Evolutionary conservation across 2,797 vertebrate genomes (phyloP).

Genomic region (Eutrigla gurnardus): DNA sequence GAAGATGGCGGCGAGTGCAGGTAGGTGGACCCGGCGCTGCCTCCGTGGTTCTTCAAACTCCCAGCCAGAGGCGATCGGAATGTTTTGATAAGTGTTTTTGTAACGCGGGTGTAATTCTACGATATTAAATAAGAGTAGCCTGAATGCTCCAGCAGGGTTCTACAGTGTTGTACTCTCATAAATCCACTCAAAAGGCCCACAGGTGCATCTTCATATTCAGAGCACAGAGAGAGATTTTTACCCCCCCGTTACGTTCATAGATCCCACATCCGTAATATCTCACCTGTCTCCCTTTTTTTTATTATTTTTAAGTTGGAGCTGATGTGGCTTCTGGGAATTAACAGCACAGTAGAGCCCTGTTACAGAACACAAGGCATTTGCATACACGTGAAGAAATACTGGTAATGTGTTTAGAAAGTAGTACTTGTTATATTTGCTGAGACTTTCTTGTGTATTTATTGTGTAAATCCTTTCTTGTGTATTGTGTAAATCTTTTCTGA

Average conservation of each 20-base stretch:
- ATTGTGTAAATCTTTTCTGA: constrained; percentile 8
- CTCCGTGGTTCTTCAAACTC: constrained; percentile 46
- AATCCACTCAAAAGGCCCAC: background rate
- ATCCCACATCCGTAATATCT: background rate
- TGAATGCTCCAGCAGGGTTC: constrained; percentile 22
- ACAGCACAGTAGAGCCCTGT: constrained; percentile 33
- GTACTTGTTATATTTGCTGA: constrained; percentile 2
- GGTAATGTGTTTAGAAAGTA: constrained; percentile 11
- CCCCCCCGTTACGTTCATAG: background rate
- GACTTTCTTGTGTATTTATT: background rate
- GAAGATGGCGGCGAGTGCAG: constrained; percentile 90
- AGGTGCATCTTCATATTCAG: background rate
- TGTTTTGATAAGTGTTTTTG: constrained; percentile 8
- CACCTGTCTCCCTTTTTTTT: background rate
- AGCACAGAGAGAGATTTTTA: background rate
- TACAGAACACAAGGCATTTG: background rate
- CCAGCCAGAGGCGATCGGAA: constrained; percentile 12
- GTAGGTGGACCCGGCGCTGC: constrained; percentile 87
- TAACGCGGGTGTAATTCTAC: background rate
- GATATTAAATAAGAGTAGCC: constrained; percentile 5
- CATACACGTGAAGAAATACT: constrained; percentile 6
- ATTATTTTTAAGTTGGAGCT: constrained; percentile 9
- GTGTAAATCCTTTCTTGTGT: constrained; percentile 1
- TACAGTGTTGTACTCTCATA: background rate
- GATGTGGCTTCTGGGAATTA: constrained; percentile 1